Evolutionary conservation across 2,113 vertebrate species (phyloP).

Genomic region (Ardeotis arabs): DNA sequence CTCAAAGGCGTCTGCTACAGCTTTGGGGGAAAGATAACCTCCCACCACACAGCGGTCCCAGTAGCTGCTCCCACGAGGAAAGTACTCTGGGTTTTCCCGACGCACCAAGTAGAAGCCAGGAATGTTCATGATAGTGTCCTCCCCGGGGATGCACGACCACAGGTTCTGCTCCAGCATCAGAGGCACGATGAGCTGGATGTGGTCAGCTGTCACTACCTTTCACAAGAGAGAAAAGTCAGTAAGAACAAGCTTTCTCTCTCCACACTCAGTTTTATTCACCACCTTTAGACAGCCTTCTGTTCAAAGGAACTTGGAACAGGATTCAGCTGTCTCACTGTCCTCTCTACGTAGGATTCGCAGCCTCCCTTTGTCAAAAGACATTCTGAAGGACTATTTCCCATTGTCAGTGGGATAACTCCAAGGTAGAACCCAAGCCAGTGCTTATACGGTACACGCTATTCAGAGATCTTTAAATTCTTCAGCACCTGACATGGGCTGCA

Average conservation of each 20-base stretch:
- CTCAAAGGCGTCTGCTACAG: conserved; percentile 90
- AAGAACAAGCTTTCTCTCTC: background rate
- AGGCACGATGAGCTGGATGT: conserved; percentile 96
- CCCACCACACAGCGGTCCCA: conserved; percentile 99
- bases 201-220: conserved; percentile 95
- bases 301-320: background rate
- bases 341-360: background rate
- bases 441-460: background rate
- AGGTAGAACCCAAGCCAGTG: background rate
- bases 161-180: conserved; percentile 93
- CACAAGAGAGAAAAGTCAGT: background rate
- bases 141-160: conserved; percentile 92
- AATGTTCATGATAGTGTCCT: conserved; percentile 97
- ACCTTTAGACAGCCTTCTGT: background rate
- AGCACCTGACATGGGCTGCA: background rate
- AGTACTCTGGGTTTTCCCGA: conserved; percentile 96
- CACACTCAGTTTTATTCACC: background rate
- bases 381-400: background rate
- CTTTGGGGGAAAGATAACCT: conserved; percentile 94
- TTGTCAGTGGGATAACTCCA: background rate
- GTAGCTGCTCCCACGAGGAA: conserved; percentile 94
- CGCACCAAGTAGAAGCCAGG: conserved; percentile 96
- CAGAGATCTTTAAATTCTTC: background rate
- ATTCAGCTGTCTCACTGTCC: background rate
- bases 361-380: background rate